phyloP scores from a whole-genome alignment of 2,797 vertebrate species.

The Sus cebifrons region DNA sequence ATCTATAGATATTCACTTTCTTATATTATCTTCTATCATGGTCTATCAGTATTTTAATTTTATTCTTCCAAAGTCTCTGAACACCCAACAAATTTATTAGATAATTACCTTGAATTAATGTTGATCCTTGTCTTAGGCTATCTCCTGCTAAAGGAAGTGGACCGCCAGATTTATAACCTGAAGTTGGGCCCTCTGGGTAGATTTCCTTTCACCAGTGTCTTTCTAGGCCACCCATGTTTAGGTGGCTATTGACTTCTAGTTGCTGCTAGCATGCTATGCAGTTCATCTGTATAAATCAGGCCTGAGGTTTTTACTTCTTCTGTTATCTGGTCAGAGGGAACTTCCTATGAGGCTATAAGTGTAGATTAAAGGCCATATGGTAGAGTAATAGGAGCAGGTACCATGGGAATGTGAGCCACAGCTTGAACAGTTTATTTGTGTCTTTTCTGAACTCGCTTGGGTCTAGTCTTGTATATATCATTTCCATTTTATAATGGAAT shows the following conservation, averaged over 20 bases:
- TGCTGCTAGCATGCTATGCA: not conserved
- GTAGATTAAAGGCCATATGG: constrained; percentile 4
- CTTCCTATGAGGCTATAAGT: not conserved
- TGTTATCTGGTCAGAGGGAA: not conserved
- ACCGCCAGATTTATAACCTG: constrained; percentile 28
- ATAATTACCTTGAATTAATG: not conserved
- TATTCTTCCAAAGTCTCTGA: constrained; percentile 22
- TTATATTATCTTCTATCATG: too few species aligned
- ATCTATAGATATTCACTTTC: too few species aligned
- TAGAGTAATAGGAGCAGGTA: not conserved
- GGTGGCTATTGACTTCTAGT: not conserved
- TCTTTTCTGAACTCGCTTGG: not conserved
- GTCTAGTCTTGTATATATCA: not conserved
- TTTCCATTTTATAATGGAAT: constrained; percentile 48
- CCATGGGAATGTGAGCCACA: not conserved
- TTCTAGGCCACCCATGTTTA: not conserved
- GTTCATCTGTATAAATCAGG: not conserved
- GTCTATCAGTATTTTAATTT: not conserved
- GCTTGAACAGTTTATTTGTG: not conserved
- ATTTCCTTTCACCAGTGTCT: not conserved
- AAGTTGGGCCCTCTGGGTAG: not conserved
- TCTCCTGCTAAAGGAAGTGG: constrained; percentile 10
- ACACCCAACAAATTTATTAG: constrained; percentile 26
- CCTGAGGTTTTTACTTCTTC: not conserved
- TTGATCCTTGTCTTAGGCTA: not conserved